Conservation (phyloP, 2,888 invertebrate genomes). For the Cordilura impudica region DNA sequence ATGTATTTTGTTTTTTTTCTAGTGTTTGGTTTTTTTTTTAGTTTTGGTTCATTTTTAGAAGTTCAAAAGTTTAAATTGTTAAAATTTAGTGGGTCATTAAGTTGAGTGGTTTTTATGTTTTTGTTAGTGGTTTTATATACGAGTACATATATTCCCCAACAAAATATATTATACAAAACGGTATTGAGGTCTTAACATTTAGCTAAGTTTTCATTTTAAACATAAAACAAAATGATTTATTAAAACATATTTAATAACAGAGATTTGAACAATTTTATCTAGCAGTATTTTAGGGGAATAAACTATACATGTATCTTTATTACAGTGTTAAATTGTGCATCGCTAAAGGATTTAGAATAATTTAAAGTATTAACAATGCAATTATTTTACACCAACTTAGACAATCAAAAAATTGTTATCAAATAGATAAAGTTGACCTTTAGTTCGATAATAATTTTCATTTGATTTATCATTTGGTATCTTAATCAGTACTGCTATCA, state of each 20-base stretch:
- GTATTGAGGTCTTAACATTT: slow-evolving; percentile 45
- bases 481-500: too few species aligned
- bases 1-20: slow-evolving; percentile 7
- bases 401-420: too few species aligned
- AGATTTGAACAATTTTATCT: not conserved
- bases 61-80: slow-evolving; percentile 56
- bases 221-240: slow-evolving; percentile 41
- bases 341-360: too few species aligned
- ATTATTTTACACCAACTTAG: too few species aligned
- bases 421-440: too few species aligned
- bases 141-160: slow-evolving; percentile 23
- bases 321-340: too few species aligned
- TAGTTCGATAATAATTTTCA: too few species aligned
- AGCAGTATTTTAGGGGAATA: not conserved
- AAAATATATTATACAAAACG: not conserved
- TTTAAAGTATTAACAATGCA: too few species aligned
- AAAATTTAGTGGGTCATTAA: slow-evolving; percentile 60
- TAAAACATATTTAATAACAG: not conserved
- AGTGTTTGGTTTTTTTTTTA: not conserved
- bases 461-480: too few species aligned
- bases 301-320: not conserved
- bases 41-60: slow-evolving; percentile 20
- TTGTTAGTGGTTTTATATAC: slow-evolving; percentile 8
- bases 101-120: slow-evolving; percentile 47
- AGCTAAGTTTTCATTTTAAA: slow-evolving; percentile 27